Conservation (phyloP, 2,888 invertebrate species). For the Agrotis clavis region DNA sequence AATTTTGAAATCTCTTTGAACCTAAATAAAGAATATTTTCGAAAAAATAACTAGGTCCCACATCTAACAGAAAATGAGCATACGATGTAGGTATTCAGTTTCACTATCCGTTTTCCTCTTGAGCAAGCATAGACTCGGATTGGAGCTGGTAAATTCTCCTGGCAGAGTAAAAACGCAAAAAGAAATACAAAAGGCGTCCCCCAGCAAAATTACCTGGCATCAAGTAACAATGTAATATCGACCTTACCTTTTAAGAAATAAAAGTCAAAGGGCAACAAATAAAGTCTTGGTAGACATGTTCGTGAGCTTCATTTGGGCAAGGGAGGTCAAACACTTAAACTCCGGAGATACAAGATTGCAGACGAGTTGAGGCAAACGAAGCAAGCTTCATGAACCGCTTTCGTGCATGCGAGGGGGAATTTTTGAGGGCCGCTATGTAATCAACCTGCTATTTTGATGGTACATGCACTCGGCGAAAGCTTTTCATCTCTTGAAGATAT, state of each 20-base stretch:
- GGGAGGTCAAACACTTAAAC: slow-evolving; percentile 89
- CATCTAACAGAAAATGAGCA: slow-evolving; percentile 68
- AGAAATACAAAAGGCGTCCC: slow-evolving; percentile 86
- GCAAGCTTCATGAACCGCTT: slow-evolving; percentile 86
- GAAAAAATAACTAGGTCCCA: slow-evolving; percentile 40
- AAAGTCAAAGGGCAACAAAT: slow-evolving; percentile 70
- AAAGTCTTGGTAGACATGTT: slow-evolving; percentile 78
- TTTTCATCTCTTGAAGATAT: slow-evolving; percentile 48
- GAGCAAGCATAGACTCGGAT: slow-evolving; percentile 81
- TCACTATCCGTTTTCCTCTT: slow-evolving; percentile 74
- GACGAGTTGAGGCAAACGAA: slow-evolving; percentile 87
- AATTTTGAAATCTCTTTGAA: slow-evolving; percentile 5
- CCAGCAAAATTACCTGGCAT: slow-evolving; percentile 72
- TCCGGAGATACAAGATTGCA: slow-evolving; percentile 88
- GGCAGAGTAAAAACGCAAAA: slow-evolving; percentile 82
- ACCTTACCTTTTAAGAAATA: slow-evolving; percentile 71
- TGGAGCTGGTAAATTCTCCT: slow-evolving; percentile 85
- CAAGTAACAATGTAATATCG: slow-evolving; percentile 67
- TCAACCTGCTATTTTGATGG: slow-evolving; percentile 69
- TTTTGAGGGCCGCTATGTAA: slow-evolving; percentile 76
- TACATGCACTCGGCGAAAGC: slow-evolving; percentile 52
- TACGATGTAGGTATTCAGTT: slow-evolving; percentile 70
- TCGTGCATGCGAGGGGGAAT: slow-evolving; percentile 81
- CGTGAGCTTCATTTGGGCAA: slow-evolving; percentile 87
- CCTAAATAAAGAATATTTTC: slow-evolving; percentile 15